Evolutionary conservation across 2,797 vertebrate species (phyloP), one percentile per base, ranked within the genome.

Genomic region (Capromys pilorides): DNA sequence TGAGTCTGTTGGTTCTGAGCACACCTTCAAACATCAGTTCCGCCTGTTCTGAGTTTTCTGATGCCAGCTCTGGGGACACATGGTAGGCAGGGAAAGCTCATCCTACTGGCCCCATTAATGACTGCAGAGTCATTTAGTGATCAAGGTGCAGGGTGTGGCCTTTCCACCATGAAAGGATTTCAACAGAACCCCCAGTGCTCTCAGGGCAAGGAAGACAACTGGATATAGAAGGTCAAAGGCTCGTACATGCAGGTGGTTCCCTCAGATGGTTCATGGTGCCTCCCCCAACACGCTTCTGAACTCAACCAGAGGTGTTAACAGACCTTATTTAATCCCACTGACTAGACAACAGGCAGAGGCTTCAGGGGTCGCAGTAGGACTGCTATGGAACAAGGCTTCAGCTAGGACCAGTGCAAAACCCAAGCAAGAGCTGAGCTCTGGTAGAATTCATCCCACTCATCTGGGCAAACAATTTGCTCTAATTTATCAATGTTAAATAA

Each of bases 401-500:
- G 41, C 64, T 41, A 91, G 71, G 73, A 67, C 59, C 24, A 61
- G 71, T 64, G 33, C 13, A 22, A 78, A 95, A 41, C 45, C 73
- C 6, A 13, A 88, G 73, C 59, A 49, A 81, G 89, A 64, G 28
- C 59, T 3, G 51, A 33, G 66, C 26, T 49, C 73, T n/a, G 62
- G 80, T 14, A 64, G 93, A 83, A 95, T 75, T 61, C 64, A 91
- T 83, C 83, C 90, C 67, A 62, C 59, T 86, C 87, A 69, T 94
- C 81, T 88, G 67, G 26, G 26, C 64, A 66, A 88, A 86, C 64
- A 86, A 86, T 77, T 77, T 89, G 85, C 82, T 95, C 49, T 88
- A 78, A 94, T 69, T 81, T 64, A 91, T 75, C 97, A 92, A 89
- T 66, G 83, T 57, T 59, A 86, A 95, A 84, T 94, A 88, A 91